Base-by-base conservation (phyloP, 2,888 invertebrate species). In the Drosophila sordidapex region DNA sequence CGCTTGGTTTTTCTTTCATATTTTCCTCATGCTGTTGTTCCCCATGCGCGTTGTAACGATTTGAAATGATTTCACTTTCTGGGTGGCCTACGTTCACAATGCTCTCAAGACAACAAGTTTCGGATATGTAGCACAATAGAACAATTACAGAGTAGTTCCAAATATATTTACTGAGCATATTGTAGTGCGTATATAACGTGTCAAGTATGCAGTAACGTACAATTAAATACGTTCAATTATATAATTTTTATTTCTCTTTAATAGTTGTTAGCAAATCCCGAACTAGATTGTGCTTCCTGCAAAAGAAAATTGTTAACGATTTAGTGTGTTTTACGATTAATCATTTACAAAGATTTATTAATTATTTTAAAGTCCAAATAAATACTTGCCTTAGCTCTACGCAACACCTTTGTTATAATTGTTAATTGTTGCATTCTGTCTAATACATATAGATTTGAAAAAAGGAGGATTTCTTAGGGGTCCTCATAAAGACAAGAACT, bases 121-220 rank as follows among this genome's bases (percentile, higher is more conserved):
- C 31, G 18, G 58, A 72, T 58, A 64, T 48, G 36, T 36, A 61
- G 58, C 61, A 76, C 18, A 76, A 48, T 15, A 76, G 21, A 60
- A 83, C 46, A 49, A 67, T 60, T 54, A 83, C 33, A 21, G 58
- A 40, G 48, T 52, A 69, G 29, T 62, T 81, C 81, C 76, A 81
- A 58, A 70, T 46, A 13, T 52, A 63, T 60, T 58, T 70, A 65
- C 38, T 61, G 46, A 48, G 49, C 79, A 80, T 80, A 59, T 66
- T 80, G 69, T 27, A 36, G 4, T 46, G 25, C 31, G 36, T 53
- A 21, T 36, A 15, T 38, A 25, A 33, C 11, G 29, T 25, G 11
- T 53, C 15, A 25, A 11, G 21, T 36, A 60, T 27, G 27, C 46
- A 46, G 43, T 21, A 27, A 35, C 21, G 18, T 61, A 4, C 36